Evolutionary conservation across 2,113 vertebrate species (phyloP), one percentile per base, ranked within the genome.

Genomic region (Lontra canadensis): DNA sequence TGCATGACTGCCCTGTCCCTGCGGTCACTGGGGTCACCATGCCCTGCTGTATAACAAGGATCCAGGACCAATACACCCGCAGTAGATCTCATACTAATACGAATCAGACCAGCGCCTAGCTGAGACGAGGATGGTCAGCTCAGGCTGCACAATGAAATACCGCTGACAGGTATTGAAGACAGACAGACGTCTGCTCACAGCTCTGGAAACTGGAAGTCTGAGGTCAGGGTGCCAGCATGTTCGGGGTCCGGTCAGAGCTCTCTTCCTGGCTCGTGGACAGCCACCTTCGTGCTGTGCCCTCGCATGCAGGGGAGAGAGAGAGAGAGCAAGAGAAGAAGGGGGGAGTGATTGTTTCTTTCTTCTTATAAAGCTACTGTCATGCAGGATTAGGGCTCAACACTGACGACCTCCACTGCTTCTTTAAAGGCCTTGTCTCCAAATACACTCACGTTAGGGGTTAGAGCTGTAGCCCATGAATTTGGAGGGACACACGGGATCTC

Each of bases 41-140:
- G 8, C 13, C 9, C 12, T n/a, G 12, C 47, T 73, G 42, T 39
- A 7, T 44, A 67, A 21, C 9, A 71, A 36, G 63, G 36, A 65
- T 36, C 65, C 0, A 1, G 3, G 26, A 5, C 61, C 39, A 0
- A 31, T 18, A 18, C 2, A 3, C 7, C 36, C 25, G 13, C 17
- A 2, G 44, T 49, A 17, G 80, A 3, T 71, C 80, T 26, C 57
- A 55, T 3, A 11, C 34, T 29, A 13, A 39, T 57, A 10, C 52
- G 85, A 76, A 65, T 47, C 18, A 90, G 88, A 26, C 31, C 11
- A 29, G 73, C n/a, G 11, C 36, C 3, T 3, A 15, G 78, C 26
- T 12, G n/a, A 57, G 36, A 42, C 61, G 80, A n/a, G 47, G 36
- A 4, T 0, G 42, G 31, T 79, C 49, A 49, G 69, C n/a, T 26